These are phyloP conservation scores for Eupsilia transversa DNA, from an alignment of 2,888 invertebrate genomes.

Conservation along the genomic window DNA sequence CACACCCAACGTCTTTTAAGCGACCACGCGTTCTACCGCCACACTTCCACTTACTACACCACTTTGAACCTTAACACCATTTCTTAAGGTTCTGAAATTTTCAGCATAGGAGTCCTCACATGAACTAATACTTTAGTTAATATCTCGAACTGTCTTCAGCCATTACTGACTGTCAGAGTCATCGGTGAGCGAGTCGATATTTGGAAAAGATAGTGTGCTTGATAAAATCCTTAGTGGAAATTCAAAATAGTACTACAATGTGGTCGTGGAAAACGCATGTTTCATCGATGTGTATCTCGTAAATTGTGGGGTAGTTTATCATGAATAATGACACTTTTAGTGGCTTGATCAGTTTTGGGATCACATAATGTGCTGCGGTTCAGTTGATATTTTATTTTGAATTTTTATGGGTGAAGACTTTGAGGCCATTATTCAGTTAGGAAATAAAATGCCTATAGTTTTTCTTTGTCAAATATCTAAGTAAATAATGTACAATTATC, in stretches of 20 bases:
- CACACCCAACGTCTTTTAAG: constrained; percentile 56
- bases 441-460: background rate
- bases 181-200: constrained; percentile 72
- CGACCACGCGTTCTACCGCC: constrained; percentile 33
- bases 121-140: constrained; percentile 68
- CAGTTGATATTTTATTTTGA: constrained; percentile 16
- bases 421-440: background rate
- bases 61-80: constrained; percentile 63
- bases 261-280: constrained; percentile 40
- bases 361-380: constrained; percentile 23
- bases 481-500: too few relatives aligned
- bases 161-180: constrained; percentile 79
- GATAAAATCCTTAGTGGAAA: constrained; percentile 60
- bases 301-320: constrained; percentile 59
- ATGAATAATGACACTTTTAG: constrained; percentile 55
- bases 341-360: constrained; percentile 36
- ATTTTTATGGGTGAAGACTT: background rate
- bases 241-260: constrained; percentile 50
- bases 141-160: constrained; percentile 75
- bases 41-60: constrained; percentile 3
- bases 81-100: constrained; percentile 38
- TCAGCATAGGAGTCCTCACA: background rate
- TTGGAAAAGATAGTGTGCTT: constrained; percentile 68
- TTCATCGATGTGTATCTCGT: constrained; percentile 61
- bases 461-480: too few relatives aligned